A percentile compares a stretch with the other conserved stretches of the same genome.
These are phyloP conservation scores for Euzophera pinguis DNA, from an alignment of 2,888 invertebrate genomes.

Conservation along the genomic window DNA sequence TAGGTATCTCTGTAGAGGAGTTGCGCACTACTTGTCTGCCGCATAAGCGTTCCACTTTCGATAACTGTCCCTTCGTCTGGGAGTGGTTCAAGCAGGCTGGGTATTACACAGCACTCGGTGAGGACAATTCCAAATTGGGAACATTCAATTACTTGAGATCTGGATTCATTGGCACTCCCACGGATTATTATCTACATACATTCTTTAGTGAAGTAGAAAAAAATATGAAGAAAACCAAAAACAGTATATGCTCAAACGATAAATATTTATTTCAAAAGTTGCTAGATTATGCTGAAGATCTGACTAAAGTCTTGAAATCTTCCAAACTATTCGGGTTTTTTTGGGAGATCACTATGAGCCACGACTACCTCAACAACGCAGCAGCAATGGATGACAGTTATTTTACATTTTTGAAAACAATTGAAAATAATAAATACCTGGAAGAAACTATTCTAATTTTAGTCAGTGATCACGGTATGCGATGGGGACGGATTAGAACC, in stretches of 20 bases:
- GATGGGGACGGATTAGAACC: conserved; percentile 90
- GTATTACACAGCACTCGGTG: conserved; percentile 89
- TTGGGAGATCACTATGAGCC: conserved; percentile 91
- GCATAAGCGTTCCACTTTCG: conserved; percentile 80
- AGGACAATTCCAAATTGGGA: conserved; percentile 89
- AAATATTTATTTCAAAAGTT: conserved; percentile 85
- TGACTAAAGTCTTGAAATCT: conserved; percentile 78
- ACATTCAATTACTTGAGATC: conserved; percentile 89
- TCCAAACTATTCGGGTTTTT: conserved; percentile 89
- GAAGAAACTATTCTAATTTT: conserved; percentile 85
- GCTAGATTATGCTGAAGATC: conserved; percentile 84
- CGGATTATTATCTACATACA: conserved; percentile 91
- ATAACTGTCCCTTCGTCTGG: conserved; percentile 92
- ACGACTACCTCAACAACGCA: conserved; percentile 90
- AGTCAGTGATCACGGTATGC: conserved; percentile 94
- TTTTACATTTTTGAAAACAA: conserved; percentile 74
- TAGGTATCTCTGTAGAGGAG: conserved; percentile 84
- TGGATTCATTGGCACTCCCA: conserved; percentile 89
- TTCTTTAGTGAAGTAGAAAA: conserved; percentile 85
- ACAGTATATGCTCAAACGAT: conserved; percentile 84
- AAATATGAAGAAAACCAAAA: conserved; percentile 82
- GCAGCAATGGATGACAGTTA: conserved; percentile 85
- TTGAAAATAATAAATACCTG: conserved; percentile 75
- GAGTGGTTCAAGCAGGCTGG: conserved; percentile 85
- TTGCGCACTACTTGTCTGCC: conserved; percentile 83